A percentile compares a stretch with the other conserved stretches of the same genome.
Evolutionary conservation across 1,140 invertebrate species (phyloP).

Genomic region (Augochlora pura): DNA sequence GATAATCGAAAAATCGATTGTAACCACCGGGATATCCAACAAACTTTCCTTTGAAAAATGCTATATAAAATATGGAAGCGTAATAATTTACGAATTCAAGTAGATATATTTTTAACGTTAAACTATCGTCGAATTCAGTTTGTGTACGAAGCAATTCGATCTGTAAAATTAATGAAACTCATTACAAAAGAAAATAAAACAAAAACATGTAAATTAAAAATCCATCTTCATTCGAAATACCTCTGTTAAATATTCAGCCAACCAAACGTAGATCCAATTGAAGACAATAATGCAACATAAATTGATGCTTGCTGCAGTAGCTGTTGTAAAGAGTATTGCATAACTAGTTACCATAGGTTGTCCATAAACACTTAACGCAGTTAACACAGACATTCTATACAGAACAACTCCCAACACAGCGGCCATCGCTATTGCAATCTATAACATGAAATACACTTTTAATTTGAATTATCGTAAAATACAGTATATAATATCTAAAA

Average conservation of each 20-base stretch:
- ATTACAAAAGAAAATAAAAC: background rate
- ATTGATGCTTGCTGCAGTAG: conserved; percentile 93
- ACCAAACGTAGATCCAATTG: conserved; percentile 93
- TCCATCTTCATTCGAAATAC: conserved; percentile 57
- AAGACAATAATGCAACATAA: conserved; percentile 92
- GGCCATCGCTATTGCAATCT: conserved; percentile 89
- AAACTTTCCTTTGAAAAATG: conserved; percentile 97
- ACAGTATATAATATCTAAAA: conserved; percentile 21
- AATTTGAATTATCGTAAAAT: background rate
- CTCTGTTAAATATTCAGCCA: conserved; percentile 96
- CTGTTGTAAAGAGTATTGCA: conserved; percentile 90
- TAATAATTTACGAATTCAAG: conserved; percentile 99
- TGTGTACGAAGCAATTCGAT: conserved; percentile 96
- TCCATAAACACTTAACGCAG: conserved; percentile 84
- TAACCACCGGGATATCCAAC: conserved; percentile 92
- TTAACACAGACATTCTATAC: conserved; percentile 93
- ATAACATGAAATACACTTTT: conserved; percentile 54
- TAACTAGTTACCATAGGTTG: conserved; percentile 85
- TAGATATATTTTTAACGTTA: conserved; percentile 98
- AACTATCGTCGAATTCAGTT: conserved; percentile 98
- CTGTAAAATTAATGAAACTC: conserved; percentile 54
- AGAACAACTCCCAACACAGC: conserved; percentile 94
- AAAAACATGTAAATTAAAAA: background rate
- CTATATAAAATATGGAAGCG: conserved; percentile 99
- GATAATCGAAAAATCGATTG: conserved; percentile 86